Evolutionary conservation across 1,140 invertebrate species (phyloP).

Genomic region (Oedothorax gibbosus): DNA sequence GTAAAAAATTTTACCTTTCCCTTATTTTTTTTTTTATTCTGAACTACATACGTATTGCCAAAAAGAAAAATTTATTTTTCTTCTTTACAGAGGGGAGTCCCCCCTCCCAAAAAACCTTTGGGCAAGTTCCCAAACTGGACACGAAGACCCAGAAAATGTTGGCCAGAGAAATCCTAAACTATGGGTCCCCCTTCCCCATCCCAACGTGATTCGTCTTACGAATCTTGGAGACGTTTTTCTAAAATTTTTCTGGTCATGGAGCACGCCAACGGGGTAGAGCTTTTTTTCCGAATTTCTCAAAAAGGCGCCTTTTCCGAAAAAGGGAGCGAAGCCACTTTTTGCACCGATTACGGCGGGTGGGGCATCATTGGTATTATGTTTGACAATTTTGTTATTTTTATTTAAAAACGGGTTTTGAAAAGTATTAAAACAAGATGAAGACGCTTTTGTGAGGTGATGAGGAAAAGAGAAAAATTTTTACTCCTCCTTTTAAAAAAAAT

Average conservation of each 20-base stretch:
- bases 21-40: conserved; percentile 28
- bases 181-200: conserved; percentile 84
- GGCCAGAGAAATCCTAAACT: conserved; percentile 79
- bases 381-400: too few relatives aligned
- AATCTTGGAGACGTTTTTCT: conserved; percentile 83
- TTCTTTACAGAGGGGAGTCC: conserved; percentile 80
- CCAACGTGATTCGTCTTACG: conserved; percentile 82
- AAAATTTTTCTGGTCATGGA: conserved; percentile 88
- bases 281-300: conserved; percentile 86
- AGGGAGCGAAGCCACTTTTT: conserved; percentile 79
- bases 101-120: conserved; percentile 89
- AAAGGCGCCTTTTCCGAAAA: conserved; percentile 79
- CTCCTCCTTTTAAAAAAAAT: too few relatives aligned
- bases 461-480: too few relatives aligned
- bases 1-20: too few relatives aligned
- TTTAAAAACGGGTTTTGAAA: too few relatives aligned
- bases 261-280: conserved; percentile 85
- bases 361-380: conserved; percentile 85
- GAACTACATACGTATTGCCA: not conserved
- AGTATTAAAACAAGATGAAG: too few relatives aligned
- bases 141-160: conserved; percentile 83
- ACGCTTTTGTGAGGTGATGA: too few relatives aligned
- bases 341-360: conserved; percentile 85
- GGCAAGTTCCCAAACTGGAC: conserved; percentile 85
- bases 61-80: conserved; percentile 11